A percentile compares a stretch with the other conserved stretches of the same genome.
These are phyloP conservation scores for Caenorhabditis remanei DNA, from an alignment of 1,140 invertebrate genomes.

Conservation along the genomic window DNA sequence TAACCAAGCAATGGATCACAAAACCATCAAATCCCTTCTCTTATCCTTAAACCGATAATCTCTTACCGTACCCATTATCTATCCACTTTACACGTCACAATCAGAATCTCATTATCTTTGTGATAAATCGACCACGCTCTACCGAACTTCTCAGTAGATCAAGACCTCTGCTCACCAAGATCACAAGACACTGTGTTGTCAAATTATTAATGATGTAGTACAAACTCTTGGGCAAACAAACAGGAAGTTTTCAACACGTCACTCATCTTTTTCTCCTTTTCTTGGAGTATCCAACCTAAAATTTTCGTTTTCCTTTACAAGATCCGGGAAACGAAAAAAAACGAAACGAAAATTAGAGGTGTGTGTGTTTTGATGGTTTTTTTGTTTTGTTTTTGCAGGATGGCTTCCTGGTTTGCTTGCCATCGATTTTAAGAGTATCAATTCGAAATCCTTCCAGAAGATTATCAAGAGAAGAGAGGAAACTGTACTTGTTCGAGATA, in stretches of 20 bases:
- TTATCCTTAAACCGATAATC: too few relatives aligned
- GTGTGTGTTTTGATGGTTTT: not conserved
- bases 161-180: too few relatives aligned
- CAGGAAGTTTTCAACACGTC: not conserved
- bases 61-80: too few relatives aligned
- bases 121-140: too few relatives aligned
- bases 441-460: not conserved
- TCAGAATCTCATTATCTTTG: too few relatives aligned
- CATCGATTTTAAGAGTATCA: not conserved
- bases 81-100: too few relatives aligned
- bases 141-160: too few relatives aligned
- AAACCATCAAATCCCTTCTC: too few relatives aligned
- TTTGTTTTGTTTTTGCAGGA: not conserved
- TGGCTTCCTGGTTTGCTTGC: constrained; percentile 12
- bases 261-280: not conserved
- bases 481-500: not conserved
- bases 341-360: constrained; percentile 12
- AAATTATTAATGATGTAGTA: constrained; percentile 42
- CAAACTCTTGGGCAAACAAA: not conserved
- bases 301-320: not conserved
- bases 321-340: not conserved
- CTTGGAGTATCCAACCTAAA: not conserved
- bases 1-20: too few relatives aligned
- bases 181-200: constrained; percentile 21
- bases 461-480: not conserved